Evolutionary conservation across 2,797 vertebrate genomes (phyloP).

Genomic region (Melanotaenia pygmaea): DNA sequence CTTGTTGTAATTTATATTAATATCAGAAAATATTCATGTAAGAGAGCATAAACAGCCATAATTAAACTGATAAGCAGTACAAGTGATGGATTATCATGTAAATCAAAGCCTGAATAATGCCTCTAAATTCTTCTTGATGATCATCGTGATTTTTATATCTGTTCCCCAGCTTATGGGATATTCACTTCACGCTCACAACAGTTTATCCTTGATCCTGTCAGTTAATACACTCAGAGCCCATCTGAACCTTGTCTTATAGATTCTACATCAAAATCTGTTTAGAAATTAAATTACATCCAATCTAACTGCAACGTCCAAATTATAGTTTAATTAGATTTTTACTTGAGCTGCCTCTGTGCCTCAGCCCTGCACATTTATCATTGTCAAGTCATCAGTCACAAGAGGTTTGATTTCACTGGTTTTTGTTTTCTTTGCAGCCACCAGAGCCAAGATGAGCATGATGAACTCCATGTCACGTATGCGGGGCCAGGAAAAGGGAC

Average conservation of each 20-base stretch:
- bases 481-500: slow-evolving; percentile 95
- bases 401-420: background rate
- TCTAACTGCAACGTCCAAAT: background rate
- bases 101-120: background rate
- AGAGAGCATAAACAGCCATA: background rate
- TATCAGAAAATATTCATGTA: background rate
- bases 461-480: slow-evolving; percentile 99
- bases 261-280: background rate
- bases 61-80: background rate
- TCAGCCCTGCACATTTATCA: background rate
- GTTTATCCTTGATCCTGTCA: background rate
- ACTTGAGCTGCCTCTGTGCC: background rate
- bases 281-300: background rate
- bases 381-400: background rate
- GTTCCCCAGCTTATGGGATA: background rate
- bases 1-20: background rate
- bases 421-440: slow-evolving; percentile 80
- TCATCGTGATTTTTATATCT: background rate
- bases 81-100: background rate
- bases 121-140: background rate
- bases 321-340: background rate
- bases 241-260: background rate
- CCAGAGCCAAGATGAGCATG: slow-evolving; percentile 99
- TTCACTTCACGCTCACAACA: background rate
- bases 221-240: background rate